Conservation (phyloP, 2,888 invertebrate genomes). For the Parascotia fuliginaria region DNA sequence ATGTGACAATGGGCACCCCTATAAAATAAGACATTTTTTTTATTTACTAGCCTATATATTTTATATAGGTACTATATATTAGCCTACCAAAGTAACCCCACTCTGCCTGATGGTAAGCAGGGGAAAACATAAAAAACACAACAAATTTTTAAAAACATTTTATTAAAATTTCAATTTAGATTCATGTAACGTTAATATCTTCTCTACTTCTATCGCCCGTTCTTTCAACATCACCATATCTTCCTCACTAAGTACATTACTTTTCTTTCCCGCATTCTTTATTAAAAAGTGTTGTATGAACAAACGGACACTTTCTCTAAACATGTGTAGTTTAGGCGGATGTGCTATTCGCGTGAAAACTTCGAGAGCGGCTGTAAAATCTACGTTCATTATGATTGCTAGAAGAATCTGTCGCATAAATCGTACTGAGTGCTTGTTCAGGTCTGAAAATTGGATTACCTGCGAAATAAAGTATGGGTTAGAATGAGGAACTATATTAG, state of each 20-base stretch:
- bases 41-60: too few relatives aligned
- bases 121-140: slow-evolving; percentile 14
- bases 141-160: too few relatives aligned
- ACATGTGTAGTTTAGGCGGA: slow-evolving; percentile 90
- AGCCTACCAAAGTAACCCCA: too few relatives aligned
- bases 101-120: too few relatives aligned
- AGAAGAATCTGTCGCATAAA: slow-evolving; percentile 92
- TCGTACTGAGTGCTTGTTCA: slow-evolving; percentile 91
- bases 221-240: slow-evolving; percentile 74
- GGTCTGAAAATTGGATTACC: slow-evolving; percentile 94
- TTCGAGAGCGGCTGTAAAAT: slow-evolving; percentile 85
- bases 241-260: slow-evolving; percentile 57
- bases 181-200: slow-evolving; percentile 85
- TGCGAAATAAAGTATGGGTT: slow-evolving; percentile 63
- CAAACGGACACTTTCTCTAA: slow-evolving; percentile 92
- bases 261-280: slow-evolving; percentile 85
- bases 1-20: too few relatives aligned
- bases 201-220: slow-evolving; percentile 88
- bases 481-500: too few relatives aligned
- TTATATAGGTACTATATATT: too few relatives aligned
- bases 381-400: slow-evolving; percentile 89
- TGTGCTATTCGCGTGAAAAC: slow-evolving; percentile 91
- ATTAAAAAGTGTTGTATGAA: slow-evolving; percentile 95
- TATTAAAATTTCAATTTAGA: slow-evolving; percentile 71
- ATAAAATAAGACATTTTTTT: too few relatives aligned